Conservation (phyloP, 2,113 vertebrate species). For the Piprites chloris region DNA sequence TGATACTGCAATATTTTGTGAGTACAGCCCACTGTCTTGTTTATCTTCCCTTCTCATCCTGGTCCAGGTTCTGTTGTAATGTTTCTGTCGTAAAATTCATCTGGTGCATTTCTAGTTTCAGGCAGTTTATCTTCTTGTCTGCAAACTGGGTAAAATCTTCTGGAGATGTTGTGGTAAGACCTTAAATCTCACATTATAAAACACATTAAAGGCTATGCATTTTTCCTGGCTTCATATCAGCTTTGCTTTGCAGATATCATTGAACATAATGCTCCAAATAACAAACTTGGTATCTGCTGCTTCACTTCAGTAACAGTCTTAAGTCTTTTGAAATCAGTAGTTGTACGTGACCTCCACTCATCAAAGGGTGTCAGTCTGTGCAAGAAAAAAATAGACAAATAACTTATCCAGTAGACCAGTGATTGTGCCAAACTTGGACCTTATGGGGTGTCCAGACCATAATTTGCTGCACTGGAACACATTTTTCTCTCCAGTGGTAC, state of each 20-base stretch:
- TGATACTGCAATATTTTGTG: not conserved
- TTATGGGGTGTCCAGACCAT: not conserved
- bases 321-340: not conserved
- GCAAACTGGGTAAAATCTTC: not conserved
- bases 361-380: not conserved
- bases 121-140: not conserved
- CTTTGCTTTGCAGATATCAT: not conserved
- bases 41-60: not conserved
- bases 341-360: not conserved
- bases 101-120: not conserved
- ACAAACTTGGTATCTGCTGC: not conserved
- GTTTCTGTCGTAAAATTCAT: not conserved
- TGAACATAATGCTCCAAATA: not conserved
- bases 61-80: not conserved
- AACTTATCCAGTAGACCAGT: not conserved
- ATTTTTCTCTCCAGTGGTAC: not conserved
- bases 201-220: not conserved
- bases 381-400: not conserved
- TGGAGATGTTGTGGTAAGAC: not conserved
- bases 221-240: not conserved
- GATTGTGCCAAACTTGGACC: not conserved
- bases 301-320: not conserved
- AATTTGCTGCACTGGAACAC: too few relatives aligned
- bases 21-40: not conserved
- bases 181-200: not conserved